Evolutionary conservation across 2,113 vertebrate species (phyloP).

Genomic region (Sander vitreus): DNA sequence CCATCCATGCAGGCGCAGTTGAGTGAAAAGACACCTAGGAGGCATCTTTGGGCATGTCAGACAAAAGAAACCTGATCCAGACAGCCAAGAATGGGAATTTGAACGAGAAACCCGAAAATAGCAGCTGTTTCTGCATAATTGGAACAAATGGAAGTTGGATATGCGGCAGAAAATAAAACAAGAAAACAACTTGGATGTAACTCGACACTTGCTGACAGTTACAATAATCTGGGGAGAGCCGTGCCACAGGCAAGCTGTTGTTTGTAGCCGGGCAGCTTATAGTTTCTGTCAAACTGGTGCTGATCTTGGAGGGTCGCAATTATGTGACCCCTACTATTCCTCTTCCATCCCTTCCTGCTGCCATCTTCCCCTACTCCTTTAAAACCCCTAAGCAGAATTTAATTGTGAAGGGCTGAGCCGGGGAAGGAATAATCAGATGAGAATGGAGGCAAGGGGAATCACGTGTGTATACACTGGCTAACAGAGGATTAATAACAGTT

Average conservation of each 20-base stretch:
- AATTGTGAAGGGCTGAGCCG: conserved; percentile 81
- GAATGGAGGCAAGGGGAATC: conserved; percentile 68
- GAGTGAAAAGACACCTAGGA: conserved; percentile 74
- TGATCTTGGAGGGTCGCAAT: conserved; percentile 72
- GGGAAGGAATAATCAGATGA: conserved; percentile 83
- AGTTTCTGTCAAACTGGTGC: conserved; percentile 70
- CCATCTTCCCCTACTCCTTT: conserved; percentile 50
- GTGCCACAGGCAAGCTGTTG: conserved; percentile 60
- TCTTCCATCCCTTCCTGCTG: conserved; percentile 62
- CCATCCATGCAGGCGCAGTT: conserved; percentile 60
- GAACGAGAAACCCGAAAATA: conserved; percentile 67
- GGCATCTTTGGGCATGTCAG: conserved; percentile 74
- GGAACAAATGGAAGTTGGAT: conserved; percentile 78
- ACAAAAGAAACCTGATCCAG: conserved; percentile 67
- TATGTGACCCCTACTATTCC: conserved; percentile 55
- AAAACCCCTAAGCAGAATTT: conserved; percentile 79
- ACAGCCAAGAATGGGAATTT: conserved; percentile 66
- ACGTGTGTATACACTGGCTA: conserved; percentile 72
- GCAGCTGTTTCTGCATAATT: conserved; percentile 76
- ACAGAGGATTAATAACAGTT: conserved; percentile 78
- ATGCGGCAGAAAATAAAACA: conserved; percentile 63
- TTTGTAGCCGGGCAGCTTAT: conserved; percentile 64
- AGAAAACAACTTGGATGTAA: conserved; percentile 64
- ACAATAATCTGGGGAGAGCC: conserved; percentile 48
- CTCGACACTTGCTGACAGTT: conserved; percentile 72